Conservation (phyloP, 2,888 invertebrate species). For the Taphrorychus bicolor region DNA sequence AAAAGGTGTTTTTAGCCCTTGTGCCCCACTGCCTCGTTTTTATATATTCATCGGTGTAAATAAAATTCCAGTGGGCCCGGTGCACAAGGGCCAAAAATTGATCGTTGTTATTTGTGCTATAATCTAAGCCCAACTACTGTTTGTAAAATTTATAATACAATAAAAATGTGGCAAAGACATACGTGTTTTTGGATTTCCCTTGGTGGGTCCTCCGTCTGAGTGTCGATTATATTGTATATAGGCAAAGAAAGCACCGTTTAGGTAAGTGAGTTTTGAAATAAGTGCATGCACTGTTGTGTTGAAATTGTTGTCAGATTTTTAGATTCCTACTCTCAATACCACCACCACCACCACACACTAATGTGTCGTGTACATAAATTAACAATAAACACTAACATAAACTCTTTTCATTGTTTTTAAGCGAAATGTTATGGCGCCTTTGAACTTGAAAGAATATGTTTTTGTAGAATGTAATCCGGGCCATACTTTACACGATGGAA, state of each 20-base stretch:
- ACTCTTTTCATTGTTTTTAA: background rate
- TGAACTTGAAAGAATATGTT: background rate
- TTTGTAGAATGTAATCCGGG: slow-evolving; percentile 71
- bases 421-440: background rate
- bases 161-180: slow-evolving; percentile 52
- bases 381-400: background rate
- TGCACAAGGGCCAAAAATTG: slow-evolving; percentile 39
- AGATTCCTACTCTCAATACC: slow-evolving; percentile 2
- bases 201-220: background rate
- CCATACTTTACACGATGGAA: slow-evolving; percentile 67
- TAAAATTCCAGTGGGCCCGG: slow-evolving; percentile 35
- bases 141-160: slow-evolving; percentile 53
- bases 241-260: slow-evolving; percentile 1
- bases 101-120: slow-evolving; percentile 43
- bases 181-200: slow-evolving; percentile 34
- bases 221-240: background rate
- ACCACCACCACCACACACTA: background rate
- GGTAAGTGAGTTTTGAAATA: slow-evolving; percentile 48
- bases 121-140: slow-evolving; percentile 51
- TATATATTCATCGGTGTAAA: slow-evolving; percentile 22
- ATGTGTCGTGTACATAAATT: background rate
- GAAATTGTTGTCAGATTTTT: slow-evolving; percentile 57
- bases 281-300: slow-evolving; percentile 48
- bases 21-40: slow-evolving; percentile 43
- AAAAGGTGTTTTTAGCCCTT: slow-evolving; percentile 47